Evolutionary conservation across 92 coral and sea anemone genomes (phyloP).

Genomic region (Metridium senile): DNA sequence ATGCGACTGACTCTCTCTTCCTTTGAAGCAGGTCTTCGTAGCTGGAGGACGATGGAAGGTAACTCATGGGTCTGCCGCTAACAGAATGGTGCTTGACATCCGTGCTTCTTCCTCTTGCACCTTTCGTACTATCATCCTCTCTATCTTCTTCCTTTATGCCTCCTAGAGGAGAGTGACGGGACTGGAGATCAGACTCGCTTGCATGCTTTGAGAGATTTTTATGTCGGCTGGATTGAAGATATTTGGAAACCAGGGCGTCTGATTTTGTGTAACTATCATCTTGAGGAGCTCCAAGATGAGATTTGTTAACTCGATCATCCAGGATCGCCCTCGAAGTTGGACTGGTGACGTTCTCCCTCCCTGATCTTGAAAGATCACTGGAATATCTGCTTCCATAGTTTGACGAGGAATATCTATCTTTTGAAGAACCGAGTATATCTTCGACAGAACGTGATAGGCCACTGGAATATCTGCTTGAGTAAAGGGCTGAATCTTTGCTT

Average conservation of each 20-base stretch:
- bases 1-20: slow-evolving; percentile 10
- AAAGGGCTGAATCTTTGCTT: background rate
- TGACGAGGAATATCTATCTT: background rate
- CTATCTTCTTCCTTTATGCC: slow-evolving; percentile 23
- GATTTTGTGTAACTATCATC: slow-evolving; percentile 10
- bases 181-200: slow-evolving; percentile 11
- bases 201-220: slow-evolving; percentile 11
- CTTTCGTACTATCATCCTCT: background rate
- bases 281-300: background rate
- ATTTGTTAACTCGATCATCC: background rate
- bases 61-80: slow-evolving; percentile 31
- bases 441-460: background rate
- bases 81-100: slow-evolving; percentile 25
- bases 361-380: background rate
- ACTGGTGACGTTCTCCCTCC: background rate
- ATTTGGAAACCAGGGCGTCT: slow-evolving; percentile 22
- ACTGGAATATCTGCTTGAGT: slow-evolving; percentile 8
- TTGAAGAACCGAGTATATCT: background rate
- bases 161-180: slow-evolving; percentile 11
- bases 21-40: slow-evolving; percentile 23
- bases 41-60: slow-evolving; percentile 15
- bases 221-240: slow-evolving; percentile 22
- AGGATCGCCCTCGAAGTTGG: background rate
- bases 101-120: background rate
- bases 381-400: background rate